Conservation (phyloP, 2,888 invertebrate genomes). For the Sarcophaga variegata region DNA sequence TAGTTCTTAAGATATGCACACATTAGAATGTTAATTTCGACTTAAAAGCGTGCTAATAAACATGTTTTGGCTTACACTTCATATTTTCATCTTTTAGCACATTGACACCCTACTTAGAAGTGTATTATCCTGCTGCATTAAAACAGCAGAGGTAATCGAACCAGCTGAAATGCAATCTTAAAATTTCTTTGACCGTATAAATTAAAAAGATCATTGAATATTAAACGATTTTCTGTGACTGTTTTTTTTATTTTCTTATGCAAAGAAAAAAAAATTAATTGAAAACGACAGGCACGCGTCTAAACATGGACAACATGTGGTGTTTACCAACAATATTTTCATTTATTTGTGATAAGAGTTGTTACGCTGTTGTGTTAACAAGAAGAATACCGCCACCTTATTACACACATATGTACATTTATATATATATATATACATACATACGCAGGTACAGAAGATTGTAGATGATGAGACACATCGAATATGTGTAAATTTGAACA, state of each 20-base stretch:
- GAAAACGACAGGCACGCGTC: background rate
- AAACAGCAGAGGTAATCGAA: too few relatives aligned
- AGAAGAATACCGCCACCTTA: too few relatives aligned
- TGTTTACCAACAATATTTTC: constrained; percentile 13
- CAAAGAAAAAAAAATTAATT: constrained; percentile 15
- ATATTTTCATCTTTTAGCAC: background rate
- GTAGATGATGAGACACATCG: background rate
- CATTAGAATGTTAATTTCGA: constrained; percentile 39
- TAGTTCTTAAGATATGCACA: constrained; percentile 3
- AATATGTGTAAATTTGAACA: background rate
- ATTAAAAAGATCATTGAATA: constrained; percentile 31
- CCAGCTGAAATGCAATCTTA: constrained; percentile 39
- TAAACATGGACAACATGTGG: constrained; percentile 16
- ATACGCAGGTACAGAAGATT: too few relatives aligned
- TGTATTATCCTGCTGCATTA: background rate
- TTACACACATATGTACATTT: too few relatives aligned
- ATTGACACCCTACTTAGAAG: background rate
- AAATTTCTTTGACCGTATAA: background rate
- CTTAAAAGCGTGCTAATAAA: constrained; percentile 51
- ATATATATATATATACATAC: too few relatives aligned
- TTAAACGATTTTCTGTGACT: constrained; percentile 20
- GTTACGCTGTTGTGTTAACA: background rate
- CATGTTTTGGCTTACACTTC: constrained; percentile 41
- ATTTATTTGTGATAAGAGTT: constrained; percentile 15
- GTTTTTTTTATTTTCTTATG: background rate